Base-by-base conservation (phyloP, 2,888 invertebrate genomes). In the Clistopyga incitator region DNA sequence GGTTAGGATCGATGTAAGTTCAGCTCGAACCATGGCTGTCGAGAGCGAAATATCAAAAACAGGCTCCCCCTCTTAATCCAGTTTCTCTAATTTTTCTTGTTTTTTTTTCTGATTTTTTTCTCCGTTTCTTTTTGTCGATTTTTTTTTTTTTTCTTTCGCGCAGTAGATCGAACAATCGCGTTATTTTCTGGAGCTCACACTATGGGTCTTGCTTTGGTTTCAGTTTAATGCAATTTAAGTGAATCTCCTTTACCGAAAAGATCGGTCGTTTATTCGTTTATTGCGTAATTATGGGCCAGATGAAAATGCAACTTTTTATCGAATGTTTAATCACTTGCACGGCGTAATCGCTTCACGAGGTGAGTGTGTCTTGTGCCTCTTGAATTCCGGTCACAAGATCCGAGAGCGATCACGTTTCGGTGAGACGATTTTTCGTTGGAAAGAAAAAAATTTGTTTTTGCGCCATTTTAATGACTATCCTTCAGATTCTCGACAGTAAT, bases 1-100 rank as follows among this genome's bases (percentile, higher is more conserved):
- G 92, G 90, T 92, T 92, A 90, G 92, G 88, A 88, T 87, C 90
- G 77, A 88, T 84, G 92, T 92, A 92, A 93, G 92, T 93, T 89
- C 38, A 87, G 86, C 61, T 83, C 76, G 88, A 86, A 88, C 84
- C 86, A 88, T 87, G 88, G 67, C 64, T 83, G 70, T 82, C 72
- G 54, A 81, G 79, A 81, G 25, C n/a, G 13, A 54, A 67, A n/a
- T 65, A 23, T 38, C 38, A 59, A 45, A 38, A 56, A 11, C 72
- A 47, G 38, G 23, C 61, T 50, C n/a, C 78, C 64, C 34, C 29
- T 47, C 15, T 34, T 59, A 18, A n/a, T 80, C 50, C 64, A 38
- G 13, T 8, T 18, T 29, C 6, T 8, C 29, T 29, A n/a, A n/a
- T 68, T 68, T 79, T 78, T 47, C 2, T 64, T 68, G 47, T 72